phyloP scores from a whole-genome alignment of 1,140 invertebrate genomes.

The Streblospio benedicti region DNA sequence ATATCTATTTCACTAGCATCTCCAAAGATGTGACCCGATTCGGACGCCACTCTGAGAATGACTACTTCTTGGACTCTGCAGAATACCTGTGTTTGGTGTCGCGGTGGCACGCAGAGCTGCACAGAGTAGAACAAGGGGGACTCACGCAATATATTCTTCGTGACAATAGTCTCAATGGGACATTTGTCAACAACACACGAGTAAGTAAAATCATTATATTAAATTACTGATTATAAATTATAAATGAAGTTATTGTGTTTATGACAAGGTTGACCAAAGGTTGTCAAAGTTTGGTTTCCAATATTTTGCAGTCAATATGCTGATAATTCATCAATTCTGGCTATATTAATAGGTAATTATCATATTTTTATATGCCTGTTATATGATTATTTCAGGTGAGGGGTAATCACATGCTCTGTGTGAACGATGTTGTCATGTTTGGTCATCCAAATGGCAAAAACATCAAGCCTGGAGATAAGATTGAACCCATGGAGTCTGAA shows the following conservation, averaged over 20 bases:
- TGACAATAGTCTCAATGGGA: slow-evolving; percentile 28
- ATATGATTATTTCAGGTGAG: not conserved
- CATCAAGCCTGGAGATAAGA: slow-evolving; percentile 8
- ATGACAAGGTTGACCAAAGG: no score
- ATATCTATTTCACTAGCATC: no score
- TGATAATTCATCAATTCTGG: no score
- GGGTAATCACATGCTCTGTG: slow-evolving; percentile 12
- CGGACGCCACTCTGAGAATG: not conserved
- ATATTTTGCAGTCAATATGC: no score
- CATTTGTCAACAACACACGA: slow-evolving; percentile 34
- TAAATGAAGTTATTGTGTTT: no score
- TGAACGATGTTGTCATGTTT: slow-evolving; percentile 37
- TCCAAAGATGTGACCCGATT: not conserved
- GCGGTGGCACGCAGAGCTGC: slow-evolving; percentile 13
- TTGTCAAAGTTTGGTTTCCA: no score
- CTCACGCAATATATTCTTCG: slow-evolving; percentile 16
- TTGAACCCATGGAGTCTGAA: slow-evolving; percentile 4
- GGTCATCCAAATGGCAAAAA: slow-evolving; percentile 33
- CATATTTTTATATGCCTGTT: no score
- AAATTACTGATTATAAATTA: no score
- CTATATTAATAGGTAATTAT: no score
- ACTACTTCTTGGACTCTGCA: slow-evolving; percentile 3
- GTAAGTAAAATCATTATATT: slow-evolving; percentile 24
- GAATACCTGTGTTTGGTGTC: slow-evolving; percentile 9
- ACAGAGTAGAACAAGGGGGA: not conserved